Evolutionary conservation across 2,113 vertebrate genomes (phyloP).

Genomic region (Ailuropoda melanoleuca): DNA sequence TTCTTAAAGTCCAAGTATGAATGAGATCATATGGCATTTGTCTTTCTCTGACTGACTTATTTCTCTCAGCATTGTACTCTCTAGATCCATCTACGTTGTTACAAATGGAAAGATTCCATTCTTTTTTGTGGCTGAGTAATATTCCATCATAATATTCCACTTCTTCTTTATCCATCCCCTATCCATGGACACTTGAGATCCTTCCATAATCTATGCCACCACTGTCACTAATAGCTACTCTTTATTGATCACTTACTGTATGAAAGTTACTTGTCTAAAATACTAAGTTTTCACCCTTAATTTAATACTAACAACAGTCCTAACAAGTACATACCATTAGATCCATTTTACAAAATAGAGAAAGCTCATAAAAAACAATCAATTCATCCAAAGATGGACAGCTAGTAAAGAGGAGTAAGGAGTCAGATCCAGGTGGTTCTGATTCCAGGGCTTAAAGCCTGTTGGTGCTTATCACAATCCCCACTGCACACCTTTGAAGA

Average conservation of each 20-base stretch:
- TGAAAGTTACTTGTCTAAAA: background rate
- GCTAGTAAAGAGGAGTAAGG: background rate
- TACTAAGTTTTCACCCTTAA: background rate
- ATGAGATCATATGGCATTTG: background rate
- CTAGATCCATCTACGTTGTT: background rate
- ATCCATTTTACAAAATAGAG: constrained; percentile 5
- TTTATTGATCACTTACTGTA: background rate
- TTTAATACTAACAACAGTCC: background rate
- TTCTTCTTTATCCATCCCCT: background rate
- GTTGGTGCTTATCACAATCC: background rate
- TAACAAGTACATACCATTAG: background rate
- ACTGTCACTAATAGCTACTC: background rate
- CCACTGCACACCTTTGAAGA: background rate
- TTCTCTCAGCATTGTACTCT: background rate
- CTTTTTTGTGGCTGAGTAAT: background rate
- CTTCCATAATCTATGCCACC: background rate
- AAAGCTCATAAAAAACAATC: background rate
- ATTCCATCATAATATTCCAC: background rate
- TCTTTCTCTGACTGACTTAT: background rate
- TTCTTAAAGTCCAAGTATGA: background rate
- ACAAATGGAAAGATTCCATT: background rate
- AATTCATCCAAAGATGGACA: background rate
- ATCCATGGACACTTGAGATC: background rate
- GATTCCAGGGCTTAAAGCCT: background rate
- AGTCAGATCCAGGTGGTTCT: background rate